Base-by-base conservation (phyloP, 2,888 invertebrate species). In the Leistus spinibarbis region DNA sequence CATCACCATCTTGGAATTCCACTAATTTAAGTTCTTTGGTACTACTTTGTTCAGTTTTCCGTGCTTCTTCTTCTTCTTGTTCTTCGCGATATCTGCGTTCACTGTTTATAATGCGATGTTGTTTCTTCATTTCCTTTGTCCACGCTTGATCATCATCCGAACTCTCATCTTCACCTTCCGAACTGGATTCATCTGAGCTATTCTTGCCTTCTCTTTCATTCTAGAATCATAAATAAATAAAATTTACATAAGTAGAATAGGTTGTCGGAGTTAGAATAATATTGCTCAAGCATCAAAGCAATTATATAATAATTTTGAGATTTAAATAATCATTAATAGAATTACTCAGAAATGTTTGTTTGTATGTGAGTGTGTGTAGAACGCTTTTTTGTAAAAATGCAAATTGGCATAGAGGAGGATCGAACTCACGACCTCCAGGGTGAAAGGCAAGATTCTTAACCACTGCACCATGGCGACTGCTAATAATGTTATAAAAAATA, bases 91-190 rank as follows among this genome's bases (percentile, higher is more conserved):
- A 69, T 83, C 86, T 81, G 81, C 88, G 83, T 83, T 90, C 87
- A 83, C 87, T 80, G 82, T 91, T 87, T 16, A 91, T 88, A n/a
- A 90, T 86, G 81, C 88, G 88, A 82, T 94, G 92, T 81, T 93
- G 91, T 81, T 92, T 92, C 81, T 93, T 93, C 75, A 95, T 90
- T 85, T 96, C 94, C 81, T 92, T 91, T 0, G 90, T 89, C 93
- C 94, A 95, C 3, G 90, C 89, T 77, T 91, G 90, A 70, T 95
- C 94, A 82, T 96, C 95, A 79, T 95, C 96, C 1, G 95, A 95
- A 83, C 93, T 89, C 65, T 83, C 82, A 65, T 83, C 83, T 16
- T 77, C 77, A n/a, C 72, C 67, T 19, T 81, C 79, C 20, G 79
- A 80, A 22, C 80, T 80, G 3, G 81, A 83, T 80, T 85, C 85